Evolutionary conservation across 2,797 vertebrate genomes (phyloP), one percentile per base, ranked within the genome.

Genomic region (Betta splendens): DNA sequence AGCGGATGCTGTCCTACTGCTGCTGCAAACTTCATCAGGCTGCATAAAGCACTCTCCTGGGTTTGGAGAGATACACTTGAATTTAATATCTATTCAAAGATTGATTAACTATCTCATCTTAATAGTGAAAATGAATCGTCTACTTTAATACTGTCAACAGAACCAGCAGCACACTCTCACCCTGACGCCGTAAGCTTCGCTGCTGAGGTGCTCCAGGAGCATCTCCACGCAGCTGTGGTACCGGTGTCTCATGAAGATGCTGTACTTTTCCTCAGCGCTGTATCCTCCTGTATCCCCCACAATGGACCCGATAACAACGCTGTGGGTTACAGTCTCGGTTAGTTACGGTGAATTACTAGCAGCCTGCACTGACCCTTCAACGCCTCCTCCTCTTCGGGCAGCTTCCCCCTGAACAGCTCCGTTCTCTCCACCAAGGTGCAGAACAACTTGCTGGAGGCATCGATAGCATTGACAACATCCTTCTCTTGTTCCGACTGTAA

Each of bases 171-270:
- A n/a, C n/a, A n/a, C n/a, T n/a, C 93, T 87, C 28, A 98, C 98
- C 91, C 93, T 93, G 44, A 98, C 85, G 25, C 50, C 78, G 44
- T 92, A 91, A 2, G 80, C 69, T 0, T 85, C 75, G 9, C 95
- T 93, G 0, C 52, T 61, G 62, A 98, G 82, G 51, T 94, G 93
- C 31, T 96, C 94, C 0, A 85, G 81, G 40, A 98, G 69, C 23
- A 89, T 76, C 40, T 75, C 81, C 68, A 94, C 85, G 33, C 95
- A 96, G 61, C 90, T 93, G 23, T 83, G 85, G 80, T 98, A 99
- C 1, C 96, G 93, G 55, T 98, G 93, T 32, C 95, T 85, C 92
- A 98, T 94, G 91, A 97, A 99, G 1, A 96, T 82, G 33, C 51
- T 86, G 72, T 97, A 99, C 54, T 95, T 98, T 1, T 93, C 89